A percentile compares a stretch with the other conserved stretches of the same genome.
Conservation (phyloP, 2,888 invertebrate genomes). For the Andrena flavipes region DNA sequence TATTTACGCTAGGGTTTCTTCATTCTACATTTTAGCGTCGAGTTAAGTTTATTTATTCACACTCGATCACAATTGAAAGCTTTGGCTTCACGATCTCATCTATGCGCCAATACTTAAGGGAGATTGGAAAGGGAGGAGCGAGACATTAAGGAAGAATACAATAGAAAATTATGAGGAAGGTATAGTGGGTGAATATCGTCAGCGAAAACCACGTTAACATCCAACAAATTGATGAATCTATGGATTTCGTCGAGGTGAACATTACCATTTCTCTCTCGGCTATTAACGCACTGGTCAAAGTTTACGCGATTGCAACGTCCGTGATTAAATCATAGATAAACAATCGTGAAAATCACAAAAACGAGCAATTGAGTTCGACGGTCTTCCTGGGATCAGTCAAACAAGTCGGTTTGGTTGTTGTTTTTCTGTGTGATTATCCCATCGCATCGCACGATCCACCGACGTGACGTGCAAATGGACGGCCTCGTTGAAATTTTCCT, state of each 20-base stretch:
- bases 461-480: constrained; percentile 82
- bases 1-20: too few relatives aligned
- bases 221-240: constrained; percentile 27
- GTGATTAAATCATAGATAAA: constrained; percentile 26
- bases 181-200: too few relatives aligned
- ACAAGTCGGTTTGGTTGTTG: constrained; percentile 5
- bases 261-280: constrained; percentile 4
- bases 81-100: too few relatives aligned
- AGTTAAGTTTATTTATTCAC: too few relatives aligned
- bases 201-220: neutral
- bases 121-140: too few relatives aligned
- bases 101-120: too few relatives aligned
- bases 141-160: too few relatives aligned
- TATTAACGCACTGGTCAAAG: constrained; percentile 28
- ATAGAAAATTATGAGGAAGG: too few relatives aligned
- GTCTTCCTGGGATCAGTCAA: constrained; percentile 17
- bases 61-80: too few relatives aligned
- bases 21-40: too few relatives aligned
- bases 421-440: neutral
- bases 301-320: constrained; percentile 28
- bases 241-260: constrained; percentile 47
- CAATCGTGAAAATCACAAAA: constrained; percentile 40
- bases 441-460: constrained; percentile 1
- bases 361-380: constrained; percentile 38
- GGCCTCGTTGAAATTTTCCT: constrained; percentile 88